Base-by-base conservation (phyloP, 2,797 vertebrate genomes). In the Philypnodon macrostomus region DNA sequence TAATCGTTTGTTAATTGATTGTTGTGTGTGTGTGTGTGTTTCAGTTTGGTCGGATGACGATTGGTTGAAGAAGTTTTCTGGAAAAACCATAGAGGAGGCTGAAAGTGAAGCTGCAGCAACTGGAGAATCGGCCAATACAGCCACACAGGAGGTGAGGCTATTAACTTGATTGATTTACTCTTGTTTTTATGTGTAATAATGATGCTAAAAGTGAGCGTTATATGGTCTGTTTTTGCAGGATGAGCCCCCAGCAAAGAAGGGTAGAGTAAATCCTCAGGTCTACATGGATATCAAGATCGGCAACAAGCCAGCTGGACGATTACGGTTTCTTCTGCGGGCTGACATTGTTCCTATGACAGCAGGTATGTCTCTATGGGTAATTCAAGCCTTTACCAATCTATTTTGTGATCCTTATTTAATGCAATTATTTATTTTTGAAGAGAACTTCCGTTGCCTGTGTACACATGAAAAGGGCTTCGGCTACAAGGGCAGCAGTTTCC, bases 281-380 rank as follows among this genome's bases (percentile, higher is more conserved):
- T 99, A 93, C 84, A 96, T 99, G 94, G 97, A 99, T 61, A 93
- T 99, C 77, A 99, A 98, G 86, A 98, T 99, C 0, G 95, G 94
- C 13, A 99, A 99, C 83, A 98, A 98, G 27, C 90, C 92, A 0
- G 96, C 93, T 0, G 95, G 95, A 39, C 88, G 95, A 39, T 88
- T 99, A 53, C 91, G 93, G 27, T 94, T 99, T 77, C 86, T 98
- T 0, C 85, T 99, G 41, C 89, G 95, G 56, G 92, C 95, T 0
- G 97, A 99, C 1, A 87, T 98, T 2, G 97, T 98, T 68, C 97
- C 97, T 52, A 98, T 99, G 97, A 98, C 97, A 0, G 93, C 87
- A 47, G 96, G 96, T 98, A 63, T 84, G 54, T 59, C 7, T 10
- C 4, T 8, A 7, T 6, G 3, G 18, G n/a, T 34, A 4, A 5